phyloP scores from a whole-genome alignment of 2,797 vertebrate genomes.

The Coracias cyanogaster region DNA sequence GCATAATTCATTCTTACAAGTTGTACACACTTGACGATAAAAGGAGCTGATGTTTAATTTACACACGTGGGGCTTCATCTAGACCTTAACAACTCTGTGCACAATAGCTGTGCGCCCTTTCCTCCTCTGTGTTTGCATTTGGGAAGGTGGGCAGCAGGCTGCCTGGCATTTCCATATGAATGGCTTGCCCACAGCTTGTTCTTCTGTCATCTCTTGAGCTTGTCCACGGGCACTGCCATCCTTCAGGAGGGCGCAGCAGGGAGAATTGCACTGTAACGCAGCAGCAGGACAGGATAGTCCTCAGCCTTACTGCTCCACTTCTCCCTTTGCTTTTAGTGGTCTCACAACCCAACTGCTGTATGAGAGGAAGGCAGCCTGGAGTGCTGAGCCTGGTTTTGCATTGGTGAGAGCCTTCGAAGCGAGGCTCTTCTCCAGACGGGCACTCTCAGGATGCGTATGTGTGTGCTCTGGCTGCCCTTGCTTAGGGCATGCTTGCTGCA shows the following conservation, averaged over 20 bases:
- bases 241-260: background rate
- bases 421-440: background rate
- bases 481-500: rapidly evolving
- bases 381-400: background rate
- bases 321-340: background rate
- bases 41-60: constrained; percentile 78
- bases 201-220: background rate
- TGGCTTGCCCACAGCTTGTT: background rate
- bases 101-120: background rate
- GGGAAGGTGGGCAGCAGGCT: background rate
- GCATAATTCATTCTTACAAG: constrained; percentile 84
- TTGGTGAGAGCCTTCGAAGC: background rate
- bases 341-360: background rate
- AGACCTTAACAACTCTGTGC: background rate
- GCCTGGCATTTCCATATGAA: background rate
- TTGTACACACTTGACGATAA: constrained; percentile 75
- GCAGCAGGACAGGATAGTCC: background rate
- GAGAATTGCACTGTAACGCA: background rate
- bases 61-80: constrained; percentile 9
- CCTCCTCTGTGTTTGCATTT: background rate
- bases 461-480: background rate
- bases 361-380: background rate
- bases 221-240: background rate
- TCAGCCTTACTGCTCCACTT: background rate
- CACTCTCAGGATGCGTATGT: background rate